Evolutionary conservation across 2,797 vertebrate genomes (phyloP).

Genomic region (Amblyraja radiata): DNA sequence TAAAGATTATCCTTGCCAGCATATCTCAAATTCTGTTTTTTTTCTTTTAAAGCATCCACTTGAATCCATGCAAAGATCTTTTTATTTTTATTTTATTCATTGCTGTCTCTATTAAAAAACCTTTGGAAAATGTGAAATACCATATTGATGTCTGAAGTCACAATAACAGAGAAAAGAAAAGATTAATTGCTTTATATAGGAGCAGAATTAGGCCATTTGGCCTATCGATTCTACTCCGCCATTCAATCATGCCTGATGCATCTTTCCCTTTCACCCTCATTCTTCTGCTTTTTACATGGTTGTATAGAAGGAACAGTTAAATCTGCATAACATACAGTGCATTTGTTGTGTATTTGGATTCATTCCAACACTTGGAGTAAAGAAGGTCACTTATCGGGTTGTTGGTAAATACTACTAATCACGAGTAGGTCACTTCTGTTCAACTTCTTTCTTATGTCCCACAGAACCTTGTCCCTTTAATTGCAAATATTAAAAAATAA

Average conservation of each 20-base stretch:
- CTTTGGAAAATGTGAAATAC: background rate
- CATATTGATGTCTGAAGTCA: background rate
- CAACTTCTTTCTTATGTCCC: background rate
- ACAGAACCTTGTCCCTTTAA: too few species aligned
- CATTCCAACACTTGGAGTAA: background rate
- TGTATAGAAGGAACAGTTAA: background rate
- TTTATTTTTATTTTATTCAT: background rate
- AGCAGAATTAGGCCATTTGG: too few species aligned
- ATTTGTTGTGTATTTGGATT: background rate
- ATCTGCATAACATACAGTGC: background rate
- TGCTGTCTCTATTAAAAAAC: background rate
- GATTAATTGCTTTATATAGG: background rate
- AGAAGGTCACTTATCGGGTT: background rate
- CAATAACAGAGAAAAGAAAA: background rate
- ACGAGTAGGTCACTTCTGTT: background rate
- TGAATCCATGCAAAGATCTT: background rate
- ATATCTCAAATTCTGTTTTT: too few species aligned
- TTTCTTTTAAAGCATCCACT: too few species aligned
- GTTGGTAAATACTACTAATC: background rate
- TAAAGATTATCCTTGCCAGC: too few species aligned
- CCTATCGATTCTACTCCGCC: too few species aligned
- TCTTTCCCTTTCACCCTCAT: too few species aligned
- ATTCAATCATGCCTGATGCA: too few species aligned
- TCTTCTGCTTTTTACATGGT: background rate
- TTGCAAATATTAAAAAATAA: background rate